Conservation (phyloP, 2,888 invertebrate genomes). For the Chalcis sispes region DNA sequence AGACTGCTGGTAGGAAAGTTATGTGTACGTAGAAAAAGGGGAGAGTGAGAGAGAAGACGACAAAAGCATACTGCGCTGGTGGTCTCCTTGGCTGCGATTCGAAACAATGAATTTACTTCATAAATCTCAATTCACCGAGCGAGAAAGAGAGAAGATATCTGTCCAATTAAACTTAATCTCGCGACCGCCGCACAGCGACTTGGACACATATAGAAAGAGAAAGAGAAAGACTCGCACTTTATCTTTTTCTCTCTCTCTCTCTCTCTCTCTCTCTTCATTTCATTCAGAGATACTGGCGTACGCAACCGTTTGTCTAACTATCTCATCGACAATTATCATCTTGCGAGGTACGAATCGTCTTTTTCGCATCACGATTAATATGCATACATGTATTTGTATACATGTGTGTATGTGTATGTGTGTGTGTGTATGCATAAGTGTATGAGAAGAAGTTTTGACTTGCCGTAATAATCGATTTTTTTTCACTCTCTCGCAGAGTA, state of each 20-base stretch:
- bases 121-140: constrained; percentile 75
- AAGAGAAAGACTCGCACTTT: neutral
- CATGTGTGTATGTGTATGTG: neutral
- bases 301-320: too few relatives aligned
- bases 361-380: too few relatives aligned
- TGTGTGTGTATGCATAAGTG: neutral
- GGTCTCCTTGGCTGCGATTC: constrained; percentile 68
- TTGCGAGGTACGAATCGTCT: too few relatives aligned
- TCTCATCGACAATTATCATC: too few relatives aligned
- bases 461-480: too few relatives aligned
- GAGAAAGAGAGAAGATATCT: constrained; percentile 57
- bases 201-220: neutral
- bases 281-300: too few relatives aligned
- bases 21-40: neutral
- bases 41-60: constrained; percentile 52
- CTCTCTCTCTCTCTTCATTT: too few relatives aligned
- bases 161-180: constrained; percentile 74
- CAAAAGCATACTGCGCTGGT: constrained; percentile 67
- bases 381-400: too few relatives aligned
- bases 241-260: too few relatives aligned
- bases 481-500: too few relatives aligned
- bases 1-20: neutral
- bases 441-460: too few relatives aligned
- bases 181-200: constrained; percentile 22
- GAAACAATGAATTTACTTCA: constrained; percentile 76